Percentiles rank a stretch among this genome's conserved stretches.
Evolutionary conservation across 2,113 vertebrate species (phyloP).

Genomic region (Globicephala melas): DNA sequence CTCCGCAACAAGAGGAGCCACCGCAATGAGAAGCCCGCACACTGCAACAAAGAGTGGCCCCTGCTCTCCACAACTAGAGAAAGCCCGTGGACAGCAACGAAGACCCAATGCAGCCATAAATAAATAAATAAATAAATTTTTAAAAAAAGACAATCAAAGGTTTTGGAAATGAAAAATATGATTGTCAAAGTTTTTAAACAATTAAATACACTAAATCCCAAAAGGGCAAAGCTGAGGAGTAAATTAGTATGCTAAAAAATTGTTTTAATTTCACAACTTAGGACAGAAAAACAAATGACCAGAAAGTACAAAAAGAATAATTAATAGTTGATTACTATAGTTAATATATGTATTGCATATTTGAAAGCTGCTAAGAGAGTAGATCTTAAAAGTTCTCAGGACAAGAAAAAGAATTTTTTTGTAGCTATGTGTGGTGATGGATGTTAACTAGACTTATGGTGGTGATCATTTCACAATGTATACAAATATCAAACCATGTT

Average conservation of each 20-base stretch:
- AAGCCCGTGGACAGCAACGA: too few relatives aligned
- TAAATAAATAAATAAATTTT: too few relatives aligned
- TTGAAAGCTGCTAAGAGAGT: neutral
- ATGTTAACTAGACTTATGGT: neutral
- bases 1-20: too few relatives aligned
- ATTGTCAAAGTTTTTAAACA: neutral
- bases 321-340: neutral
- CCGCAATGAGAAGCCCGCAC: too few relatives aligned
- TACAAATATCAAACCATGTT: neutral
- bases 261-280: neutral
- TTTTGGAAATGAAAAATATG: neutral
- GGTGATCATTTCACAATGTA: neutral
- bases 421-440: neutral
- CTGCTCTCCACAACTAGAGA: too few relatives aligned
- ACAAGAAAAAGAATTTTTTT: neutral
- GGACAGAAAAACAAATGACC: neutral
- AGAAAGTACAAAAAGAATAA: neutral
- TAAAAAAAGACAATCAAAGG: neutral
- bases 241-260: neutral
- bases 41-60: too few relatives aligned
- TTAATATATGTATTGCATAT: neutral
- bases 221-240: neutral
- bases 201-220: neutral
- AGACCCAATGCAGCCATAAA: too few relatives aligned
- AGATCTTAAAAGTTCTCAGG: neutral